Evolutionary conservation across 2,888 invertebrate genomes (phyloP), one percentile per base, ranked within the genome.

Genomic region (Conistra vaccinii): DNA sequence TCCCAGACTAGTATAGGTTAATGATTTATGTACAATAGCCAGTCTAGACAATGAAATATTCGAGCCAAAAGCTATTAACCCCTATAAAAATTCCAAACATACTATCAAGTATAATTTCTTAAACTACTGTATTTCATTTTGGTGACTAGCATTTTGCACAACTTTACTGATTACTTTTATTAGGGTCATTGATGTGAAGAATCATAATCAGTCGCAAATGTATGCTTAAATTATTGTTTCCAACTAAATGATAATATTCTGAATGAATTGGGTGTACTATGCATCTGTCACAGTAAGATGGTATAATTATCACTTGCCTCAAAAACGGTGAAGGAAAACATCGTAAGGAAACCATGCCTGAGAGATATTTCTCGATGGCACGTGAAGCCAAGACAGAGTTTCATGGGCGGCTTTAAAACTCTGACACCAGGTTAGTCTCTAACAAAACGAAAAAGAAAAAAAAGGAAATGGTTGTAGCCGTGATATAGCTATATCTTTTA

Each of bases 11-110:
- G 60, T 62, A 60, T 42, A 71, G n/a, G 42, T 45, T 65, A 70
- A 80, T 66, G 45, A 57, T 69, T 71, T 12, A 10, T 51, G 35
- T 68, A 83, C 83, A 81, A 81, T 74, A 66, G 60, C 20, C 20
- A 39, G 58, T 69, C 83, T 63, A 78, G 63, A 71, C 65, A 69
- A 57, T 61, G 35, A 80, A 68, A 53, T 58, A 67, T 77, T 58
- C 55, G 10, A 70, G 26, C 55, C 5, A 51, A 51, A 69, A 45
- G 77, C 61, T 61, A 69, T 69, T 81, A 68, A 78, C 63, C 63
- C 32, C 55, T 65, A 55, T 71, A 82, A 70, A 81, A 82, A 57
- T 69, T 82, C 57, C 35, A 57, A 67, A 53, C 35, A 23, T n/a
- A 23, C 29, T 7, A 53, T 62, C 35, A 62, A 45, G 20, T 55